phyloP scores from a whole-genome alignment of 2,888 invertebrate species.

The Drosophila acutilabella region DNA sequence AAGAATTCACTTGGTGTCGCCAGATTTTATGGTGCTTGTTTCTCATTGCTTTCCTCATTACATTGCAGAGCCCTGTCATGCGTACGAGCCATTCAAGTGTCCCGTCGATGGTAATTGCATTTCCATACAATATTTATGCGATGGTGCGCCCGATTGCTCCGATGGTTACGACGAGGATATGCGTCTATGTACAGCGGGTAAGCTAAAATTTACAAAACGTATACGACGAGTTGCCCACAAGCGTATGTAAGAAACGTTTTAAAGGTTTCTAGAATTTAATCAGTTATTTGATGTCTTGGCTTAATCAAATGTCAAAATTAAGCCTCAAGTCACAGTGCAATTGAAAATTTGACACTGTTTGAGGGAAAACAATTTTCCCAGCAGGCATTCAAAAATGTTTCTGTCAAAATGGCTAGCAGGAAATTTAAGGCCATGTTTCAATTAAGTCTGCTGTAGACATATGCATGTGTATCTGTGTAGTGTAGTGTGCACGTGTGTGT shows the following conservation, averaged over 20 bases:
- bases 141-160: constrained; percentile 96
- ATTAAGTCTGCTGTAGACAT: constrained; percentile 32
- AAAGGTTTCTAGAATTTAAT: constrained; percentile 12
- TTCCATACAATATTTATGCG: constrained; percentile 98
- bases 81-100: constrained; percentile 98
- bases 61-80: constrained; percentile 91
- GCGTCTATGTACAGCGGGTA: constrained; percentile 97
- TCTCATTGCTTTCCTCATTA: neutral
- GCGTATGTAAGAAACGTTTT: constrained; percentile 29
- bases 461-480: constrained; percentile 6
- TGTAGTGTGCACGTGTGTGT: no score
- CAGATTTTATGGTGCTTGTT: constrained; percentile 11
- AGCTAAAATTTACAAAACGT: constrained; percentile 80
- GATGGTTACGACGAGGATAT: constrained; percentile 98
- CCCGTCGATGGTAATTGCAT: constrained; percentile 97
- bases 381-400: constrained; percentile 28
- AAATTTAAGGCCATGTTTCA: constrained; percentile 58
- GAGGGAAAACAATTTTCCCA: constrained; percentile 22
- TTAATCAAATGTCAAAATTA: constrained; percentile 34
- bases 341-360: constrained; percentile 26
- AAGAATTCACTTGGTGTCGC: neutral
- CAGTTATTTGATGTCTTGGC: constrained; percentile 21
- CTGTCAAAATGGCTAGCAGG: constrained; percentile 28
- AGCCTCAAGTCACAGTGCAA: constrained; percentile 18
- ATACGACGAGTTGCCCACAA: constrained; percentile 7